Base-by-base conservation (phyloP, 1,140 invertebrate genomes). In the Anoplolepis gracilipes region DNA sequence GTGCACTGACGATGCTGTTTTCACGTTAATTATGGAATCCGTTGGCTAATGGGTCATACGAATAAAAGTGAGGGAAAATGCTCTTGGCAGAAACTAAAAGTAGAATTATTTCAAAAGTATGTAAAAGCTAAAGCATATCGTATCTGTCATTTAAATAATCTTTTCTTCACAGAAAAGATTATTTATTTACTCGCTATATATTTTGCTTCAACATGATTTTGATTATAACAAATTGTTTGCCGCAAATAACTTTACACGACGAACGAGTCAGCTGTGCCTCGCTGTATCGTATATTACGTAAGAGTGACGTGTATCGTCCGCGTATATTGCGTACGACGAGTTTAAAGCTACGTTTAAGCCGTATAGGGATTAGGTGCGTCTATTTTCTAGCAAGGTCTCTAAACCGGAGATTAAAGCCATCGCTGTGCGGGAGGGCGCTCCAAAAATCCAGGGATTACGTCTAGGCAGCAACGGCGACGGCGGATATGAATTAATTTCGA, bases 391-490 rank as follows among this genome's bases (percentile, higher is more conserved):
- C 87, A 89, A 88, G 91, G 88, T 88, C 88, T 88, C 87, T 87
- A 86, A 90, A 90, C 86, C 88, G 87, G 90, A 92, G 93, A 94
- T 94, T 94, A 93, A 82, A 93, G 91, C 89, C 90, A 92, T 94
- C 92, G 92, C 91, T 93, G 90, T 91, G 91, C 91, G 91, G 90
- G 93, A 91, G 92, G 91, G 90, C 88, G 89, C 73, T 89, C 93
- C 92, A 93, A 93, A 94, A 94, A 93, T 89, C 93, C 91, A 62
- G 85, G 92, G 92, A 90, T 93, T 93, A 91, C 84, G 90, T 85
- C 88, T 90, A 92, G 91, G 89, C 90, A 78, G 73, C 85, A 42
- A 61, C 46, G 49, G 42, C 78, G 78, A 61, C 53, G 85, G 42
- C 78, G 85, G 88, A 87, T 92, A 84, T 90, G 92, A 93, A 93